Percentiles rank a stretch among this genome's conserved stretches.
These are phyloP conservation scores for Nipponia nippon DNA, from an alignment of 2,113 vertebrate species.

Conservation along the genomic window DNA sequence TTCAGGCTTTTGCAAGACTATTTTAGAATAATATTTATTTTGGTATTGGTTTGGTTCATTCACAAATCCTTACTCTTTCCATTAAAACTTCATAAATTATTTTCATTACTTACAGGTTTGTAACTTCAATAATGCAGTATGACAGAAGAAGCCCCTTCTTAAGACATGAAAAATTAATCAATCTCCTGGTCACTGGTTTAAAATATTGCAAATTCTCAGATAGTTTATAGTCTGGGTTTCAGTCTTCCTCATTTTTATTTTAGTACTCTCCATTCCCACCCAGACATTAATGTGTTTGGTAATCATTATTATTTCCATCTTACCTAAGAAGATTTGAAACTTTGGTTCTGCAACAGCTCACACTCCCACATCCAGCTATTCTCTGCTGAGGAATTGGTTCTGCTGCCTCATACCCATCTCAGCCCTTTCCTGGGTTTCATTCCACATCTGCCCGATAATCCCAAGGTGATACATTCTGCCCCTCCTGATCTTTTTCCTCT, in stretches of 20 bases:
- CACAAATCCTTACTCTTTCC: background rate
- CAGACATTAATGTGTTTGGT: background rate
- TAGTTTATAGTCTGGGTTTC: background rate
- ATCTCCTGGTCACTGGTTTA: background rate
- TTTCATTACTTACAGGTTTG: background rate
- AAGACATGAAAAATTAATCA: background rate
- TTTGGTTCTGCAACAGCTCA: background rate
- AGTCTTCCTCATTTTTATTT: background rate
- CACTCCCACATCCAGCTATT: background rate
- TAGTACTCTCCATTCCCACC: background rate
- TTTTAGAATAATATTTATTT: background rate
- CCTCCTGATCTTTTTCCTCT: background rate
- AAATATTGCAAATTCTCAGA: background rate
- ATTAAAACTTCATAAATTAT: background rate
- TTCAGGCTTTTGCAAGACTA: background rate
- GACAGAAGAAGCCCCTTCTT: background rate
- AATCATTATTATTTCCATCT: background rate
- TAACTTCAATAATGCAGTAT: background rate
- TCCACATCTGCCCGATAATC: background rate
- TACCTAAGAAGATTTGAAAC: background rate
- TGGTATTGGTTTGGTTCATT: background rate
- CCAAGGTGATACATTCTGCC: fast-evolving
- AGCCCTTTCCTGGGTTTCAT: background rate
- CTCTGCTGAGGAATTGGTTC: background rate
- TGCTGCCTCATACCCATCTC: background rate